Evolutionary conservation across 2,888 invertebrate species (phyloP).

Genomic region (Drosophila peninsularis): DNA sequence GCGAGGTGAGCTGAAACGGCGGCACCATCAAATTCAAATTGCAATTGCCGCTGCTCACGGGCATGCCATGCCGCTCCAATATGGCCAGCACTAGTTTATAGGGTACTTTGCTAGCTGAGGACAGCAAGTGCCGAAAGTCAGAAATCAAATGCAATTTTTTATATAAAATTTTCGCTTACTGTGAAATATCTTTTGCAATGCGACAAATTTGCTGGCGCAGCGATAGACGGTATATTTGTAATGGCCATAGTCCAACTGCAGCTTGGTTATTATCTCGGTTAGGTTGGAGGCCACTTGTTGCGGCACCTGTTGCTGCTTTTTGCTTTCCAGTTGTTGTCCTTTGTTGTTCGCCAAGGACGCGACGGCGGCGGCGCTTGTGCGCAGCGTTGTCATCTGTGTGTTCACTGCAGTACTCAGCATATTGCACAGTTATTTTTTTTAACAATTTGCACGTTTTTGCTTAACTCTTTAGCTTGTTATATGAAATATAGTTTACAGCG

Average conservation of each 20-base stretch:
- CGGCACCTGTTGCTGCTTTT: slow-evolving; percentile 36
- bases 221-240: slow-evolving; percentile 84
- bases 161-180: slow-evolving; percentile 68
- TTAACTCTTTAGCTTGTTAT: background rate
- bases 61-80: slow-evolving; percentile 81
- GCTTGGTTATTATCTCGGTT: slow-evolving; percentile 70
- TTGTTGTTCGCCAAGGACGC: slow-evolving; percentile 56
- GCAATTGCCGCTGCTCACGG: slow-evolving; percentile 46
- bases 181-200: slow-evolving; percentile 81
- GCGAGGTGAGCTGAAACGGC: slow-evolving; percentile 81
- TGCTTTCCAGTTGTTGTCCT: slow-evolving; percentile 43
- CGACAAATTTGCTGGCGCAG: slow-evolving; percentile 82
- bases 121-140: slow-evolving; percentile 32
- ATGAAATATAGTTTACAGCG: slow-evolving; percentile 35
- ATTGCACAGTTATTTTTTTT: background rate
- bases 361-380: slow-evolving; percentile 52
- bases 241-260: slow-evolving; percentile 76
- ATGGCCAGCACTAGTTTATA: slow-evolving; percentile 82
- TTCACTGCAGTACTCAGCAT: slow-evolving; percentile 30
- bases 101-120: slow-evolving; percentile 81
- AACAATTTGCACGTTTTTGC: background rate
- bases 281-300: slow-evolving; percentile 55
- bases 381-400: slow-evolving; percentile 54
- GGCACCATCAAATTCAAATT: slow-evolving; percentile 80
- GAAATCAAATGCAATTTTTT: background rate